Conservation (phyloP, 2,888 invertebrate species). For the Macrophya alboannulata region DNA sequence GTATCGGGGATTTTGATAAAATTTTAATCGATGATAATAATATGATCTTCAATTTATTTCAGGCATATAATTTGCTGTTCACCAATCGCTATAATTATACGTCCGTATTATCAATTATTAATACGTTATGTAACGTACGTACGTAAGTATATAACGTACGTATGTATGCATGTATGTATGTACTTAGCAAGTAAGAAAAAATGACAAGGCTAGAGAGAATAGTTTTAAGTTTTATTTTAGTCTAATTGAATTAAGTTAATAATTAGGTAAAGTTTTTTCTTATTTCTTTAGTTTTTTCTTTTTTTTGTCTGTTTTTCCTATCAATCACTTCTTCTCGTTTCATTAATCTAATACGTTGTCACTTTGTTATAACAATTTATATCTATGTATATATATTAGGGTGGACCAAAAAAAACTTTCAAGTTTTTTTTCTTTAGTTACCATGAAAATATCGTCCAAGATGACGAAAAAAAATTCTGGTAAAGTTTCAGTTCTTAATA, state of each 20-base stretch:
- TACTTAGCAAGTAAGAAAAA: conserved; percentile 50
- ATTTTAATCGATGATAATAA: conserved; percentile 42
- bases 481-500: too few species aligned
- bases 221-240: conserved; percentile 34
- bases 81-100: background rate
- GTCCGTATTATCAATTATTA: too few species aligned
- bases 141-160: background rate
- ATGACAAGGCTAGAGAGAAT: conserved; percentile 56
- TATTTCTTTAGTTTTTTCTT: background rate
- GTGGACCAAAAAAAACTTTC: too few species aligned
- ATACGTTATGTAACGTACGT: too few species aligned
- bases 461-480: too few species aligned
- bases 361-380: conserved; percentile 20
- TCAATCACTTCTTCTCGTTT: conserved; percentile 14
- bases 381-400: too few species aligned
- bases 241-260: conserved; percentile 16
- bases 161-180: conserved; percentile 13
- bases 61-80: conserved; percentile 30
- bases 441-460: too few species aligned
- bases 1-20: conserved; percentile 36
- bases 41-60: conserved; percentile 41
- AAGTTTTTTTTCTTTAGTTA: too few species aligned
- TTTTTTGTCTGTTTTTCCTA: conserved; percentile 4
- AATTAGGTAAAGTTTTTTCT: conserved; percentile 24
- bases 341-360: conserved; percentile 15